Base-by-base conservation (phyloP, 2,113 vertebrate genomes). In the Lepisosteus oculatus region DNA sequence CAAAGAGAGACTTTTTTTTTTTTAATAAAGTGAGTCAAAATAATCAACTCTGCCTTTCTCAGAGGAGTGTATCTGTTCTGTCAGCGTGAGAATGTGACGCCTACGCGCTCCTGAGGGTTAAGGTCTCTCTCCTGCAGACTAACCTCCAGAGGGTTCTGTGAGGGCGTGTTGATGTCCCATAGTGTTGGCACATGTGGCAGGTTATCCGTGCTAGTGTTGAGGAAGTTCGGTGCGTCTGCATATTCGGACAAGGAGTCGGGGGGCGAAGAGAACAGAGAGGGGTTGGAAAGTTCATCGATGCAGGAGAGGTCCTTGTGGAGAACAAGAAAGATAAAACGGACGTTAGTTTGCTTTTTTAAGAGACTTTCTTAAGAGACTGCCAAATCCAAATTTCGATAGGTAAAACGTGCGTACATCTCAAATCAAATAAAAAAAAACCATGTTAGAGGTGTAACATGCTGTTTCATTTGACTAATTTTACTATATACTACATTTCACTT, bases 171-270 rank as follows among this genome's bases (percentile, higher is more conserved):
- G 72, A 97, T 72, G 4, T 98, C 97, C 95, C 96, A 98, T 71
- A 99, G 78, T 0, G 94, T 97, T 75, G 95, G 95, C 79, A 96
- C 94, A 0, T 90, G 85, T 79, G 61, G 91, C 83, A 96, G 89
- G 78, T 87, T 92, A 61, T 95, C 93, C 17, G 17, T 29, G 17
- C 17, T 29, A 0, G 89, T 83, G 2, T 83, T 80, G 79, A 92
- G 83, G 86, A 95, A 95, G 55, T 94, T 90, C 13, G 93, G 87
- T 0, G 92, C 77, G 74, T 95, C 95, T 0, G 86, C 89, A 14
- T 97, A 96, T 78, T 97, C 95, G 0, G 96, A 96, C 73, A 97
- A 91, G 2, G 96, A 98, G 85, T 97, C 95, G 13, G 93, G 76
- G 0, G 96, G 92, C 3, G 97, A 99, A 0, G 95, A 96, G 85